Percentiles rank a stretch among this genome's conserved stretches.
These are phyloP conservation scores for Cynopterus brachyotis DNA, from an alignment of 2,113 vertebrate genomes.

Conservation along the genomic window DNA sequence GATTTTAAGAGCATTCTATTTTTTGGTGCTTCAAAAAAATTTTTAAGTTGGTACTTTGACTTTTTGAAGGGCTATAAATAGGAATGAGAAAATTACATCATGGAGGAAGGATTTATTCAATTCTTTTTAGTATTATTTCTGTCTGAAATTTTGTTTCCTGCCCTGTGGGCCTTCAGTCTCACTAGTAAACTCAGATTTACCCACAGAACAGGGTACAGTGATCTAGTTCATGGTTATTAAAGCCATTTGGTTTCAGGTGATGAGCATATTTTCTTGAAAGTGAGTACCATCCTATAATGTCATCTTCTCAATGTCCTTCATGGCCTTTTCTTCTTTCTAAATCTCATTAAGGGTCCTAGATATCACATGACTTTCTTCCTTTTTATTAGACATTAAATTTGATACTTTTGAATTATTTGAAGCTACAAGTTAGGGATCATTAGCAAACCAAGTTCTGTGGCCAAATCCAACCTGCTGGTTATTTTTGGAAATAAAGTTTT, in stretches of 20 bases:
- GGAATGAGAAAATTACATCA: background rate
- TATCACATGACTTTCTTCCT: background rate
- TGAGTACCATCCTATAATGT: background rate
- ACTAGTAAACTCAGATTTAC: background rate
- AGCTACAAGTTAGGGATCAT: background rate
- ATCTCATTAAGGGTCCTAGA: background rate
- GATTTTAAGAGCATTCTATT: background rate
- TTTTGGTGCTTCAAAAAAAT: background rate
- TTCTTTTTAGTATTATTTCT: background rate
- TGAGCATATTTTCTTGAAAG: background rate
- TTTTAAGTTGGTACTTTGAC: background rate
- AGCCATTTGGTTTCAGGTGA: background rate
- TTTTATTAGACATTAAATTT: background rate
- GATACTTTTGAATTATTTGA: constrained; percentile 9
- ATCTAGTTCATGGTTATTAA: background rate
- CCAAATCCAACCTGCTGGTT: background rate
- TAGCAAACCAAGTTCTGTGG: background rate
- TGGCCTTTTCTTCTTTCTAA: background rate
- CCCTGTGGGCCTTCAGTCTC: background rate
- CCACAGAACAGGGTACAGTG: background rate
- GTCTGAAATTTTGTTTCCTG: background rate
- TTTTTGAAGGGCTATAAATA: background rate
- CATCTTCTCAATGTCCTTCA: background rate
- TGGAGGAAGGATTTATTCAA: background rate
- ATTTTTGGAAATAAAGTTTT: constrained; percentile 37